These are phyloP conservation scores for Rafetus swinhoei DNA, from an alignment of 2,113 vertebrate genomes.

Conservation along the genomic window DNA sequence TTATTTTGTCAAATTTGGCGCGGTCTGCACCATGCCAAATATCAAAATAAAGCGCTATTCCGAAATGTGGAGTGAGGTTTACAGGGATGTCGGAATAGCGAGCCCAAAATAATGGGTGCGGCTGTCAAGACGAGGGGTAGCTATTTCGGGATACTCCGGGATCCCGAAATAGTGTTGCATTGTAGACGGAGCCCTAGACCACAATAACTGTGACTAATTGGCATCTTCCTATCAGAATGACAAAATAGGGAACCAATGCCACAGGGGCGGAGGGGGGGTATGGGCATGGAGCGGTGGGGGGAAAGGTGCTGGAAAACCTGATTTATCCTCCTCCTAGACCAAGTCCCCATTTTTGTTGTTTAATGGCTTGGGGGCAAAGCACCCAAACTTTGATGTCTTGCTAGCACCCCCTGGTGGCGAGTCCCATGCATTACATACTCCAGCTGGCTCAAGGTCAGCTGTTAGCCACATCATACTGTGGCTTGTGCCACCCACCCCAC, in stretches of 20 bases:
- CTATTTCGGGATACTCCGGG: too few species aligned
- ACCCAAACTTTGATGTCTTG: background rate
- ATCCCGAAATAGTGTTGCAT: too few species aligned
- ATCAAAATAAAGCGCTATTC: too few species aligned
- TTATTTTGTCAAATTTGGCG: too few species aligned
- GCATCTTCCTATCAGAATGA: background rate
- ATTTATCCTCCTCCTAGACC: background rate
- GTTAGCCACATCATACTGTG: background rate
- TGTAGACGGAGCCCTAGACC: background rate
- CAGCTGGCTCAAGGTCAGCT: background rate
- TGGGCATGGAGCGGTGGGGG: background rate
- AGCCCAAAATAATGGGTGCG: too few species aligned
- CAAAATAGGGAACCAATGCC: background rate
- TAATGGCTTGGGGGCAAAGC: background rate
- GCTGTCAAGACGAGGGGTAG: too few species aligned
- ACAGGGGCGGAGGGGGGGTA: background rate
- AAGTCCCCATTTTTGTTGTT: background rate
- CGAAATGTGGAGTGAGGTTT: too few species aligned
- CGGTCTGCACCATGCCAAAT: too few species aligned
- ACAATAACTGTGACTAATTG: background rate
- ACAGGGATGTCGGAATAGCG: too few species aligned
- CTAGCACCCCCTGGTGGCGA: background rate
- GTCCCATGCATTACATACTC: background rate
- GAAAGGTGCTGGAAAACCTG: background rate
- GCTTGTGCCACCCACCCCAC: background rate